Percentiles rank a stretch among this genome's conserved stretches.
Evolutionary conservation across 2,888 invertebrate genomes (phyloP).

Genomic region (Amphipyra tragopoginis): DNA sequence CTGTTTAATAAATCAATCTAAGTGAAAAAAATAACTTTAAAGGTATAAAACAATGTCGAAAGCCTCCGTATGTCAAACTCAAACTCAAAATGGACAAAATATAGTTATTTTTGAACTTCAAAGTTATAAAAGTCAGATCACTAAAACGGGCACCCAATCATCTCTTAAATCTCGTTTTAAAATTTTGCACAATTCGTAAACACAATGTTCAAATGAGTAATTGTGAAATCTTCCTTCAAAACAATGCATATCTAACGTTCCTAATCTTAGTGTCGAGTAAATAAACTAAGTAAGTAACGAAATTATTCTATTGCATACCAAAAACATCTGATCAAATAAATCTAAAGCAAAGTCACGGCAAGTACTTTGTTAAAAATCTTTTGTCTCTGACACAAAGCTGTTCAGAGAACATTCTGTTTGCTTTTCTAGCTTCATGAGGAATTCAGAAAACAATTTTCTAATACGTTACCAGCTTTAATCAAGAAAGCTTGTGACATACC

Average conservation of each 20-base stretch:
- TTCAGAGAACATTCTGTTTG: conserved; percentile 43
- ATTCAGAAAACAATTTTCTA: conserved; percentile 30
- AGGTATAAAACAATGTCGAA: too few species aligned
- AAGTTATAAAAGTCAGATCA: too few species aligned
- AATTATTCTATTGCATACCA: conserved; percentile 71
- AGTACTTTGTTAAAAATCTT: conserved; percentile 62
- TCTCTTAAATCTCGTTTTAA: too few species aligned
- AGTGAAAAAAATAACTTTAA: too few species aligned
- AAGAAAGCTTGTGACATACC: conserved; percentile 4
- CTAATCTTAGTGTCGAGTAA: conserved; percentile 66
- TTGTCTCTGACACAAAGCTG: conserved; percentile 61
- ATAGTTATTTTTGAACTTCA: too few species aligned
- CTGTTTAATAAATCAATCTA: too few species aligned
- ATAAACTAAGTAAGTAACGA: conserved; percentile 60
- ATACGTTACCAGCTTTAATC: background rate
- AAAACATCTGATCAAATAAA: conserved; percentile 86
- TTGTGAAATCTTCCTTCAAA: conserved; percentile 57
- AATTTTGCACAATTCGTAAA: background rate
- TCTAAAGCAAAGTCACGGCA: conserved; percentile 72
- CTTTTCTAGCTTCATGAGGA: conserved; percentile 46
- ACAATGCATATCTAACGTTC: conserved; percentile 59
- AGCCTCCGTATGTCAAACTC: too few species aligned
- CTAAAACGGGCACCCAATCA: background rate
- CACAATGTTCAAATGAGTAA: conserved; percentile 1
- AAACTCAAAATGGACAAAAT: too few species aligned